phyloP scores from a whole-genome alignment of 2,113 vertebrate genomes.

The Vombatus ursinus region DNA sequence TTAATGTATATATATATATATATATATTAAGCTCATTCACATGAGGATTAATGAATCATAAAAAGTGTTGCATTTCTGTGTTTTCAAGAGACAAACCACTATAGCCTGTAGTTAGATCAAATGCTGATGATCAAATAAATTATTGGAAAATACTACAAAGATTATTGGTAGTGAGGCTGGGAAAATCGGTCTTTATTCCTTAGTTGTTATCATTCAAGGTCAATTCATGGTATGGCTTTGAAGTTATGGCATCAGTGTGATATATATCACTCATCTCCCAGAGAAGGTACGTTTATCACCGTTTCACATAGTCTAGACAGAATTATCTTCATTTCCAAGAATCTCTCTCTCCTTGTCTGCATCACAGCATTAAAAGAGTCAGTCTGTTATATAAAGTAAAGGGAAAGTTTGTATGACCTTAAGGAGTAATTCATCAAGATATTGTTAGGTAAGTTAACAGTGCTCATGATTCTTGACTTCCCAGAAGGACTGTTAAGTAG shows the following conservation, averaged over 20 bases:
- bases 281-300: slow-evolving; percentile 29
- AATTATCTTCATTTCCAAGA: slow-evolving; percentile 14
- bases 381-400: slow-evolving; percentile 14
- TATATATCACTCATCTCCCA: slow-evolving; percentile 51
- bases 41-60: slow-evolving; percentile 31
- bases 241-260: slow-evolving; percentile 47
- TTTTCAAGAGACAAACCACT: slow-evolving; percentile 1
- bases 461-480: slow-evolving; percentile 39
- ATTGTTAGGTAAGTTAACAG: slow-evolving; percentile 10
- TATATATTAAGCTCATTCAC: no score
- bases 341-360: slow-evolving; percentile 23
- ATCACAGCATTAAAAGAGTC: slow-evolving; percentile 36
- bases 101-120: slow-evolving; percentile 38
- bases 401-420: slow-evolving; percentile 21
- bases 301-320: slow-evolving; percentile 28
- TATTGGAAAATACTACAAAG: slow-evolving; percentile 47
- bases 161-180: slow-evolving; percentile 30
- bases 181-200: slow-evolving; percentile 36
- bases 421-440: slow-evolving; percentile 12
- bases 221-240: slow-evolving; percentile 59
- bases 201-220: slow-evolving; percentile 48
- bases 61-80: slow-evolving; percentile 42
- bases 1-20: no score
- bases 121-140: slow-evolving; percentile 43
- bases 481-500: not conserved